Evolutionary conservation across 2,113 vertebrate species (phyloP), one percentile per base, ranked within the genome.

Genomic region (Microcebus griseorufus): DNA sequence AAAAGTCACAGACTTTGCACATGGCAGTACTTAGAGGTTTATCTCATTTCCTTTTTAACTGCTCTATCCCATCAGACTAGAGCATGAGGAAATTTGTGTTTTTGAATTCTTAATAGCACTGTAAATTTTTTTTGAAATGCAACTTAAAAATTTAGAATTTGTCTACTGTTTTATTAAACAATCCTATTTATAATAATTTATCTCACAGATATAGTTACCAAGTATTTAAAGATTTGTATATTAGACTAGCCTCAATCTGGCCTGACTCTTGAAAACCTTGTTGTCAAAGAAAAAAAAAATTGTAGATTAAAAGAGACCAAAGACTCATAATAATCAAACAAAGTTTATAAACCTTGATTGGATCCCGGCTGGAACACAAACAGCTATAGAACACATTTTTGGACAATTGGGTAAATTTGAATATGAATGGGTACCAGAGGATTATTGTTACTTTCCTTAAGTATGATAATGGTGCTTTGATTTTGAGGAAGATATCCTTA

Each of bases 91-190:
- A 20, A 62, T 25, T 78, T 70, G 6, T 79, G 37, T 65, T 92
- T 96, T 93, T 93, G 51, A 37, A 12, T 94, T 94, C 53, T 55
- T 94, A 48, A 53, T 80, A 78, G 29, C 11, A 85, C 34, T 48
- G 5, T 81, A 64, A 53, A 65, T 55, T n/a, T 58, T 92, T 90
- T 90, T 88, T 76, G 10, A 69, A 81, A 76, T 87, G 48, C 13
- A 70, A 13, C 45, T 95, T 73, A 89, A 87, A 85, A 80, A 93
- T 72, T 94, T 95, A 93, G 34, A 70, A 78, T 88, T 94, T 22
- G 25, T n/a, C 22, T 42, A 69, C 3, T 3, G 14, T 91, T 83
- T 85, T 29, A 67, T 76, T 65, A 84, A 39, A 64, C 32, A 73
- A 17, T 62, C 1, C 32, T 88, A 27, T 78, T 87, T 60, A 64